phyloP scores from a whole-genome alignment of 2,113 vertebrate genomes.

The Pollachius pollachius region DNA sequence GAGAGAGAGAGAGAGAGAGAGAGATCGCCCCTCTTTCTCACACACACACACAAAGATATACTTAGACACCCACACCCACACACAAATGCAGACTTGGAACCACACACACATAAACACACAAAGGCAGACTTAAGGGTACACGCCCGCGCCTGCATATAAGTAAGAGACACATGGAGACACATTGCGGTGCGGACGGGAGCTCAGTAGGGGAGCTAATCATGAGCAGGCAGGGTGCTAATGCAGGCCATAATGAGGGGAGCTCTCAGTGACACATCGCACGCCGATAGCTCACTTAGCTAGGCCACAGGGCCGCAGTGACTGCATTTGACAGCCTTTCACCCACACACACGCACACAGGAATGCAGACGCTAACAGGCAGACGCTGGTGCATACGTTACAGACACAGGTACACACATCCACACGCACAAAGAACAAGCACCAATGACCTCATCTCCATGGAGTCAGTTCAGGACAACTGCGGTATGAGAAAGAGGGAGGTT shows the following conservation, averaged over 20 bases:
- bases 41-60: conserved; percentile 6
- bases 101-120: too few species aligned
- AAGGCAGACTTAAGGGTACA: neutral
- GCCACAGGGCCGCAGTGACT: conserved; percentile 10
- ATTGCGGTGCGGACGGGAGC: conserved; percentile 44
- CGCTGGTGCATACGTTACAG: conserved; percentile 1
- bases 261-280: conserved; percentile 56
- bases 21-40: conserved; percentile 15
- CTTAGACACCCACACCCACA: neutral
- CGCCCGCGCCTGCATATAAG: conserved; percentile 18
- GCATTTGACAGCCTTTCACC: too few species aligned
- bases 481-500: neutral
- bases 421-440: conserved; percentile 8
- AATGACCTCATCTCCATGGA: conserved; percentile 1
- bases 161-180: conserved; percentile 19
- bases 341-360: neutral
- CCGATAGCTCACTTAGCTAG: conserved; percentile 22
- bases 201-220: conserved; percentile 72
- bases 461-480: conserved; percentile 6
- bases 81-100: too few species aligned
- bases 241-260: conserved; percentile 67
- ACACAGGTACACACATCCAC: conserved; percentile 6
- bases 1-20: conserved; percentile 3
- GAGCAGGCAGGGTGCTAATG: conserved; percentile 70
- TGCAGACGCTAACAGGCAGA: conserved; percentile 32